Conservation (phyloP, 2,888 invertebrate species). For the Drosophila setosimentum region DNA sequence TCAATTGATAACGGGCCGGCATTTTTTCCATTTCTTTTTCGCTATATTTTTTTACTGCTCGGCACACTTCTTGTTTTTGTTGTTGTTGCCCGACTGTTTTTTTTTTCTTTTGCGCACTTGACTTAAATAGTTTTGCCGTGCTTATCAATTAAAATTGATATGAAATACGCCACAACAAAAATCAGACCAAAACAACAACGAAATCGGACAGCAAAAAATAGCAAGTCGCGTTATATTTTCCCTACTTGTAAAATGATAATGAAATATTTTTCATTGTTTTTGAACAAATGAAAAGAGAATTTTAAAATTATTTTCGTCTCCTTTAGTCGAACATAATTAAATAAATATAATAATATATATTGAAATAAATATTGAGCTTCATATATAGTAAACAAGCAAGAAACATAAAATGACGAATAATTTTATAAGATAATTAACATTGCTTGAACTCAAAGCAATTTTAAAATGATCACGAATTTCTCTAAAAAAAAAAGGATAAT, state of each 20-base stretch:
- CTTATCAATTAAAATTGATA: constrained; percentile 75
- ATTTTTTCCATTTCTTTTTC: constrained; percentile 52
- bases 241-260: constrained; percentile 11
- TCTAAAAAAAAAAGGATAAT: no score
- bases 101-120: constrained; percentile 68
- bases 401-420: background rate
- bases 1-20: constrained; percentile 83
- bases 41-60: constrained; percentile 23
- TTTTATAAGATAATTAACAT: background rate
- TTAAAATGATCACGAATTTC: background rate
- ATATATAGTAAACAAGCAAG: background rate
- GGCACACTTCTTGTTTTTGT: constrained; percentile 25
- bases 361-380: background rate
- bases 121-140: constrained; percentile 69
- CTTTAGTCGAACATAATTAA: background rate
- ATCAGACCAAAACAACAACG: constrained; percentile 11
- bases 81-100: constrained; percentile 15
- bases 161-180: constrained; percentile 59
- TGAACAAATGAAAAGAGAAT: no score
- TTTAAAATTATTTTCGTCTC: background rate
- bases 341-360: background rate
- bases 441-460: background rate
- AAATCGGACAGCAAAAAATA: background rate
- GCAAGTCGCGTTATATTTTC: constrained; percentile 40
- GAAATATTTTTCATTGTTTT: background rate